Evolutionary conservation across 1,140 invertebrate genomes (phyloP), one percentile per base, ranked within the genome.

Genomic region (Aplysia californica): DNA sequence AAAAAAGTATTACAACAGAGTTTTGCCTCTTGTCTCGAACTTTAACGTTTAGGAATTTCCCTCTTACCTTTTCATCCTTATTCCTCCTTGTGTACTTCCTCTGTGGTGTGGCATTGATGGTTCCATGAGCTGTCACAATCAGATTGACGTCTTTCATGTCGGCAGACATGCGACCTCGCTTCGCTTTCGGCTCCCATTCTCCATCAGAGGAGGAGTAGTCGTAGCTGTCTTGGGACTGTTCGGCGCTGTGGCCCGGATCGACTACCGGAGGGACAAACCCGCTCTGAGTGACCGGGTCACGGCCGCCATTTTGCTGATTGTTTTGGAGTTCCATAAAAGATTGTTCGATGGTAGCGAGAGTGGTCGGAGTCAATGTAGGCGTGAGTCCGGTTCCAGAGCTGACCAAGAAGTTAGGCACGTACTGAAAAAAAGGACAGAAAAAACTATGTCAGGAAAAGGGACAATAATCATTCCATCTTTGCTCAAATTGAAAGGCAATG

Each of bases 301-400:
- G 74, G 77, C 83, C 79, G 92, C 92, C 59, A 31, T 70, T 70
- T 26, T 50, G 36, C 35, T 75, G 92, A 90, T 89, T 93, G 92
- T 87, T 92, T 92, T 88, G 85, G 84, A 89, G 90, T 90, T 92
- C 90, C 93, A 92, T 85, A 67, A 92, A 92, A 0, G 91, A 90
- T 89, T 97, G 95, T 88, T 98, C 96, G 86, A 98, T 96, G 89
- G 94, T 96, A 80, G 95, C 92, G 83, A 98, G 91, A 74, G 96
- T 97, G 29, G 96, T 98, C 74, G 96, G 97, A 70, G 97, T 98
- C 80, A 98, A 91, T 80, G 96, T 96, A 72, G 96, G 93, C 80
- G 96, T 97, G 66, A 96, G 97, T 23, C 80, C 82, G 2, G 96
- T 97, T 59, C 95, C 95, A 79, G 96, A 95, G 81, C 95, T 95